Conservation (phyloP, 2,888 invertebrate species). For the Acrobasis consociella region DNA sequence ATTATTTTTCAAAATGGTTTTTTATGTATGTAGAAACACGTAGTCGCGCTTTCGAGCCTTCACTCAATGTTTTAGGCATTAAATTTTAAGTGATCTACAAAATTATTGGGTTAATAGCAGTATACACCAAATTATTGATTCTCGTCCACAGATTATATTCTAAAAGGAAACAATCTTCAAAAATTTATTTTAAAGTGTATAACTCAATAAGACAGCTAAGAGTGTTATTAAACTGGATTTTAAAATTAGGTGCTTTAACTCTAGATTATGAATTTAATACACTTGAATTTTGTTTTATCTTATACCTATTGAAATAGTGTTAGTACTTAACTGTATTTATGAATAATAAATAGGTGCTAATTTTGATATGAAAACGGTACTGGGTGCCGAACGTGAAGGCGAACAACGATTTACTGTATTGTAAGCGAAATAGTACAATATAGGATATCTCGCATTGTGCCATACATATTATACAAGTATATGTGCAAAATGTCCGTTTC, state of each 20-base stretch:
- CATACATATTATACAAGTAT: slow-evolving; percentile 38
- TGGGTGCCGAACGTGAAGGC: slow-evolving; percentile 38
- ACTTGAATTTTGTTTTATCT: background rate
- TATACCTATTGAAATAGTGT: slow-evolving; percentile 27
- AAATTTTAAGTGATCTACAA: background rate
- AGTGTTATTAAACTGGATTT: too few species aligned
- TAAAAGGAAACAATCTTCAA: too few species aligned
- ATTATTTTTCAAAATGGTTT: background rate
- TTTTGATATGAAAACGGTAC: slow-evolving; percentile 36
- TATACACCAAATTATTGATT: too few species aligned
- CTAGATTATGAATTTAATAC: background rate
- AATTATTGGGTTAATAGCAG: too few species aligned
- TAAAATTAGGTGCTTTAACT: too few species aligned
- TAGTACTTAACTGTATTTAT: slow-evolving; percentile 53
- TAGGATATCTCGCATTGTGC: slow-evolving; percentile 51
- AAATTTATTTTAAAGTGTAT: too few species aligned
- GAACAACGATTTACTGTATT: slow-evolving; percentile 47
- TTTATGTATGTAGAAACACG: too few species aligned
- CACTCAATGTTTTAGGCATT: background rate
- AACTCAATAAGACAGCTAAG: too few species aligned
- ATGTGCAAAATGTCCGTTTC: background rate
- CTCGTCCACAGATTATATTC: too few species aligned
- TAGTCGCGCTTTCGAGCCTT: too few species aligned
- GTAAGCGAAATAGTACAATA: slow-evolving; percentile 50
- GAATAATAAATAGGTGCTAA: slow-evolving; percentile 65